Conservation (phyloP, 1,140 invertebrate species). For the Xylocopa sonorina region DNA sequence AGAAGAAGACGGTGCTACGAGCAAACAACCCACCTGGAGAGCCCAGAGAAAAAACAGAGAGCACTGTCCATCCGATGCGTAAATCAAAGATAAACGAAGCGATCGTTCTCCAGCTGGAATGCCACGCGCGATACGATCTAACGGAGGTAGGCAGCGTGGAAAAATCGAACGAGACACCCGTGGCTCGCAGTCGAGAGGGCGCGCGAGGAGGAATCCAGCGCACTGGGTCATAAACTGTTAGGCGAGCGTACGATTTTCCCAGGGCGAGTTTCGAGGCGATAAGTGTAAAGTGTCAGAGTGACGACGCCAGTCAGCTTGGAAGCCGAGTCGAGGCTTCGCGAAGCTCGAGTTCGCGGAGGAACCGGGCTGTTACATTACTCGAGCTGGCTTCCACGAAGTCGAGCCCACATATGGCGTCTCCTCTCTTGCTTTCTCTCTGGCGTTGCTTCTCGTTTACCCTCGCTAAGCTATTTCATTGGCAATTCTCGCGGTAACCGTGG, state of each 20-base stretch:
- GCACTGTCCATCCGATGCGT: background rate
- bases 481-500: slow-evolving; percentile 28
- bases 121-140: slow-evolving; percentile 14
- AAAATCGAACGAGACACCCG: slow-evolving; percentile 17
- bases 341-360: slow-evolving; percentile 1
- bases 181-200: background rate
- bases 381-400: slow-evolving; percentile 36
- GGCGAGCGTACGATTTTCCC: slow-evolving; percentile 17
- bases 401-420: background rate
- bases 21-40: background rate
- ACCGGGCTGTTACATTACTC: slow-evolving; percentile 7
- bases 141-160: background rate
- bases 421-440: background rate
- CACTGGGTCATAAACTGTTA: slow-evolving; percentile 35
- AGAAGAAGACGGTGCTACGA: background rate
- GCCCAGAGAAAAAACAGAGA: background rate
- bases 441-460: background rate
- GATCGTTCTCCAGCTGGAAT: background rate
- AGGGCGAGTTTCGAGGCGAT: slow-evolving; percentile 25
- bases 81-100: slow-evolving; percentile 22
- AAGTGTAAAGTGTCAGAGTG: slow-evolving; percentile 49
- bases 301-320: slow-evolving; percentile 4
- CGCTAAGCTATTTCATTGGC: slow-evolving; percentile 55
- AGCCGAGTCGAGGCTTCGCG: slow-evolving; percentile 37
- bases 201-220: background rate